phyloP scores from a whole-genome alignment of 2,113 vertebrate species.

The Scalopus aquaticus region DNA sequence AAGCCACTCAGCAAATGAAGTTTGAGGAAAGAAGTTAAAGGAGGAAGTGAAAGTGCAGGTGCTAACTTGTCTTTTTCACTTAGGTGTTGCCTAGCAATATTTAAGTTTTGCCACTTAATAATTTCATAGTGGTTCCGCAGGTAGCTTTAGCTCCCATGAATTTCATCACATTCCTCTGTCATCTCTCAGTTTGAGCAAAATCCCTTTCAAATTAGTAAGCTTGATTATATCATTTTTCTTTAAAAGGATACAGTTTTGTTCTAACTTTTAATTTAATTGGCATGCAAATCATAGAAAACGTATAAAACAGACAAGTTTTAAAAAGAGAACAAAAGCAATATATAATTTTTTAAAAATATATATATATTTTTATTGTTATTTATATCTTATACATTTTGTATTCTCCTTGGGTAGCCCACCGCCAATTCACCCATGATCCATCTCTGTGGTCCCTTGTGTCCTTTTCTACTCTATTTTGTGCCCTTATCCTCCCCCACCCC shows the following conservation, averaged over 20 bases:
- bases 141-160: neutral
- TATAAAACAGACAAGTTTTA: neutral
- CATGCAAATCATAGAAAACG: neutral
- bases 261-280: slow-evolving; percentile 48
- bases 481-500: too few species aligned
- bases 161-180: neutral
- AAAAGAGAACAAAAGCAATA: slow-evolving; percentile 19
- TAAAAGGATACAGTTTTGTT: slow-evolving; percentile 9
- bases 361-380: too few species aligned
- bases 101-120: neutral
- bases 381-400: too few species aligned
- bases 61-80: neutral
- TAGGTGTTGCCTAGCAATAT: too few species aligned
- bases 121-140: neutral
- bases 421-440: too few species aligned
- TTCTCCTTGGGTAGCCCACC: too few species aligned
- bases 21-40: neutral
- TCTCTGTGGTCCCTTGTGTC: too few species aligned
- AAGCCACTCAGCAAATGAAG: neutral
- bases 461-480: too few species aligned
- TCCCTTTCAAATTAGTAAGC: slow-evolving; percentile 3
- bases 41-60: neutral
- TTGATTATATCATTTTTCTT: neutral
- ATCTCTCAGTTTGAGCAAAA: neutral
- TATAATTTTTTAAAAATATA: too few species aligned